Evolutionary conservation across 2,797 vertebrate species (phyloP), one percentile per base, ranked within the genome.

Genomic region (Schizothorax lantsangensis): DNA sequence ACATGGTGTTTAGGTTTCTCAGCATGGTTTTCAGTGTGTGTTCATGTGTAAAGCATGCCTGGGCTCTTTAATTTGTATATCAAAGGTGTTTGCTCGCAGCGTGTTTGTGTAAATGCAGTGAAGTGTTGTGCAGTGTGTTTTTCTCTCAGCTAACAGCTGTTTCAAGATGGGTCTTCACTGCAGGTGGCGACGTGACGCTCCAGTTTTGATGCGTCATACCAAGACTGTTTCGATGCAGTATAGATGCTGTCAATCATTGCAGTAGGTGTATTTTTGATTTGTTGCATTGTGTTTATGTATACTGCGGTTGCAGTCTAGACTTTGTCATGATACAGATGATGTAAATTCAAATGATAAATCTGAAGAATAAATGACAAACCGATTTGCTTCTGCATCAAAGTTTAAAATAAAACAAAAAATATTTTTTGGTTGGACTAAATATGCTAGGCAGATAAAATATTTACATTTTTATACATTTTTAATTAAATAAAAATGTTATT

Each of bases 1-100:
- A 49, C 80, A 78, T 49, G 73, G 47, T 75, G 73, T 47, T 84
- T 68, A 59, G 49, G 30, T 79, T 83, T 75, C 49, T 10, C 43
- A 45, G 45, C 7, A 33, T 69, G 73, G n/a, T 72, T 81, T 85
- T 80, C 15, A 73, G 47, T 62, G 36, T 73, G 52, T 52, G 71
- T 43, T 77, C 47, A 82, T 82, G 85, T 82, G 85, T 49, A 78
- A 86, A 81, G 64, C 62, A 81, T 36, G 79, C 5, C 80, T 43
- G 36, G 26, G 26, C 80, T 73, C 74, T 83, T 68, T 79, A 43
- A 72, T 68, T 71, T 83, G 69, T 78, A 47, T 85, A 71, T 88
- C 33, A 71, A 72, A 71, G 43, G 75, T 82, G 52, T 82, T 49
- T 84, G 64, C 43, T 36, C 49, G 52, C 10, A 45, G 57, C 43